Percentiles rank a stretch among this genome's conserved stretches.
Conservation (phyloP, 2,888 invertebrate genomes). For the Sphecodes monilicornis region DNA sequence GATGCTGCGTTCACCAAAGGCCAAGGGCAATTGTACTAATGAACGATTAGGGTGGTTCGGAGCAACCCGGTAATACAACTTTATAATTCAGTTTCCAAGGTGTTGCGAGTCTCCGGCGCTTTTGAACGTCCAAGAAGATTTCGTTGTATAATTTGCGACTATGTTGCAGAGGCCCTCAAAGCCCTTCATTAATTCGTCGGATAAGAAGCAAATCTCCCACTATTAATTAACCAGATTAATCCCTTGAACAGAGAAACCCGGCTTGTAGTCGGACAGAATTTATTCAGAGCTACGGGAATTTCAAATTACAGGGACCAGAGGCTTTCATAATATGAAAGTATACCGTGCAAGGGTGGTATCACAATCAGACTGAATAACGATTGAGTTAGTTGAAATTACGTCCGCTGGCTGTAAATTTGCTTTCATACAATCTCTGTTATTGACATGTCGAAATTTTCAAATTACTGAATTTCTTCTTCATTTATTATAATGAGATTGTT, state of each 20-base stretch:
- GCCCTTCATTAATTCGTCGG: neutral
- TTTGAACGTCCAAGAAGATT: neutral
- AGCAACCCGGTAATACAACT: neutral
- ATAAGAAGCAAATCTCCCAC: neutral
- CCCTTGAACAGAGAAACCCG: neutral
- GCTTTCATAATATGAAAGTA: neutral
- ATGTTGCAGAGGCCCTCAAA: neutral
- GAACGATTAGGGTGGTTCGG: neutral
- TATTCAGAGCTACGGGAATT: neutral
- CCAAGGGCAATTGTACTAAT: neutral
- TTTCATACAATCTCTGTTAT: neutral
- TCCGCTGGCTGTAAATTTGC: neutral
- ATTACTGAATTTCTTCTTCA: neutral
- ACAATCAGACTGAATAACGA: neutral
- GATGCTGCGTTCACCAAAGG: neutral
- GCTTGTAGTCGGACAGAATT: neutral
- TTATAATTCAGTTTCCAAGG: neutral
- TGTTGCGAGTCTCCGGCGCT: neutral
- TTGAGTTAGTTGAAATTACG: neutral
- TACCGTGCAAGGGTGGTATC: neutral
- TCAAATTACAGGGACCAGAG: neutral
- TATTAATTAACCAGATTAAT: conserved; percentile 26
- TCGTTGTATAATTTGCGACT: neutral
- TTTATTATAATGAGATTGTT: no score
- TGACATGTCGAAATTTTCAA: neutral